These are phyloP conservation scores for Strongylocentrotus purpuratus DNA, from an alignment of 35 echinoderm and acorn worm species.

Conservation along the genomic window DNA sequence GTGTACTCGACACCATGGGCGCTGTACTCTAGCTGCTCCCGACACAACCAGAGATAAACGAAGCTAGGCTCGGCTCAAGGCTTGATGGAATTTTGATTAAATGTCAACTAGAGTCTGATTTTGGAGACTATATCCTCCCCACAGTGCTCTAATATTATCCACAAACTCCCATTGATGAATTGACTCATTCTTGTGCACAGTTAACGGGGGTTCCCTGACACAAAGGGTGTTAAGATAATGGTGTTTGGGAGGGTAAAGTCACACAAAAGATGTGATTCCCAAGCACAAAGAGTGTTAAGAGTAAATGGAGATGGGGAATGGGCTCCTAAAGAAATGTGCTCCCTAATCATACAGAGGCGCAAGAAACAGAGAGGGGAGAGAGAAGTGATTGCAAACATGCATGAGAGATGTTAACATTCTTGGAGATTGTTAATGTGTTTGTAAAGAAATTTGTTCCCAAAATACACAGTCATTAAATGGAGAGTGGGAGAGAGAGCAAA, in stretches of 20 bases:
- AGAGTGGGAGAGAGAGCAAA: background rate
- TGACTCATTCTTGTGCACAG: background rate
- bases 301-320: background rate
- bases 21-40: too few relatives aligned
- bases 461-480: background rate
- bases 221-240: slow-evolving; percentile 10
- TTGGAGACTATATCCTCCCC: background rate
- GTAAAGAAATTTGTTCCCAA: background rate
- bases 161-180: background rate
- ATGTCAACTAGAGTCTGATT: too few relatives aligned
- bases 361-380: too few relatives aligned
- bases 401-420: too few relatives aligned
- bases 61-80: too few relatives aligned
- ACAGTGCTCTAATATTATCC: slow-evolving; percentile 1
- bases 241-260: background rate
- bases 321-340: too few relatives aligned
- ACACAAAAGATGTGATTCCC: background rate
- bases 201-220: background rate
- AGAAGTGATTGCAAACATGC: too few relatives aligned
- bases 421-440: background rate
- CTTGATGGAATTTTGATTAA: too few relatives aligned
- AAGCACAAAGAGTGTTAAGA: background rate
- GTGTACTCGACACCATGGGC: too few relatives aligned
- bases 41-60: too few relatives aligned
- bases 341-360: too few relatives aligned